These are phyloP conservation scores for Pyxicephalus adspersus DNA, from an alignment of 2,113 vertebrate species.

Conservation along the genomic window DNA sequence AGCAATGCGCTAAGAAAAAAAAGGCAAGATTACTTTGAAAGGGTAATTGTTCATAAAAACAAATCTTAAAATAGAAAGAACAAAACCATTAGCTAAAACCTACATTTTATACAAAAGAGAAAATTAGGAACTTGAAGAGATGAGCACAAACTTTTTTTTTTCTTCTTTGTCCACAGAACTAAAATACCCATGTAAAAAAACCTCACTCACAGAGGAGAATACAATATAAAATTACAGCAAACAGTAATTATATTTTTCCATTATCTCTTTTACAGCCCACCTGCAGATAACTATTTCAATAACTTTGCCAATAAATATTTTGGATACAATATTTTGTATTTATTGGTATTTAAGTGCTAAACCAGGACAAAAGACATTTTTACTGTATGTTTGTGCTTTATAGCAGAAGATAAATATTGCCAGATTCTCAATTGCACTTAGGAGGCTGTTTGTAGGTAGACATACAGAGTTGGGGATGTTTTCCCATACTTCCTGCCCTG, in stretches of 20 bases:
- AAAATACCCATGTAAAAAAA: background rate
- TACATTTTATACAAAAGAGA: conserved; percentile 15
- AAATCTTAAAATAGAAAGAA: conserved; percentile 46
- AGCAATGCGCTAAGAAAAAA: background rate
- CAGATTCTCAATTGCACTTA: too few species aligned
- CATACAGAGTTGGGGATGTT: too few species aligned
- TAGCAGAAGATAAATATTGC: too few species aligned
- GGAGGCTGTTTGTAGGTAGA: too few species aligned
- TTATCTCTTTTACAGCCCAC: background rate
- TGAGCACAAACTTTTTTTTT: conserved; percentile 1
- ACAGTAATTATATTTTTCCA: too few species aligned
- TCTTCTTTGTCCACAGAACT: background rate
- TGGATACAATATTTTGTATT: too few species aligned
- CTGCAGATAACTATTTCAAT: background rate
- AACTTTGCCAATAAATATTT: background rate
- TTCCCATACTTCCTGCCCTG: too few species aligned
- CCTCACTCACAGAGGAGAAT: background rate
- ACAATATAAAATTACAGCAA: background rate
- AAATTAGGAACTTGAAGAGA: conserved; percentile 24
- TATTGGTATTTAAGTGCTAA: too few species aligned
- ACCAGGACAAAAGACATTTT: too few species aligned
- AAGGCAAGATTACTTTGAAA: conserved; percentile 39
- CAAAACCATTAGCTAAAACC: conserved; percentile 31
- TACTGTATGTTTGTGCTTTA: too few species aligned
- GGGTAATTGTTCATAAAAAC: conserved; percentile 49